Evolutionary conservation across 2,888 invertebrate species (phyloP).

Genomic region (Rhogogaster chlorosoma): DNA sequence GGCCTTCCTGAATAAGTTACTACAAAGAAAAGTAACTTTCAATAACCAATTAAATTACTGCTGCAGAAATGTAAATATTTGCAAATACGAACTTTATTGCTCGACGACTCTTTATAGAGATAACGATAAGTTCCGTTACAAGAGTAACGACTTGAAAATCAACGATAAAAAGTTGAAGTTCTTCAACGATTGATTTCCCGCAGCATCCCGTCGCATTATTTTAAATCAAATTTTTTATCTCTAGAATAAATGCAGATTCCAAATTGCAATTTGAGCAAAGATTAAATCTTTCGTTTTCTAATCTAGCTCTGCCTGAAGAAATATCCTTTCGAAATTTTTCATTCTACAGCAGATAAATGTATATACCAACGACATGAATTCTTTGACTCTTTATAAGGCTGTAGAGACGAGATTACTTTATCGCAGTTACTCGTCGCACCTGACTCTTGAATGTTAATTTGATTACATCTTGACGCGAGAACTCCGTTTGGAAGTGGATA

Average conservation of each 20-base stretch:
- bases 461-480: slow-evolving; percentile 1
- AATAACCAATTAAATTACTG: not conserved
- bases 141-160: not conserved
- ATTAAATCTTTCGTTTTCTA: not conserved
- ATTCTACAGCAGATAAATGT: not conserved
- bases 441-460: not conserved
- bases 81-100: not conserved
- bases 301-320: not conserved
- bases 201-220: not conserved
- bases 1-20: not conserved
- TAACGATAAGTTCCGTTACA: not conserved
- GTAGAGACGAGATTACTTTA: not conserved
- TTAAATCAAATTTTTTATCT: not conserved
- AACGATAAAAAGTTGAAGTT: not conserved
- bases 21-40: not conserved
- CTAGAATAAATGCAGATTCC: not conserved
- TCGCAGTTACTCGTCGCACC: not conserved
- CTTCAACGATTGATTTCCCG: not conserved
- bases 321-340: not conserved
- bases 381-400: not conserved
- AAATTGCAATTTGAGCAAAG: not conserved
- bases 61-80: not conserved
- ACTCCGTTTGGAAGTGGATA: not conserved
- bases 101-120: not conserved
- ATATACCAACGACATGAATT: not conserved